Evolutionary conservation across 2,113 vertebrate genomes (phyloP).

Genomic region (Hassar affinis): DNA sequence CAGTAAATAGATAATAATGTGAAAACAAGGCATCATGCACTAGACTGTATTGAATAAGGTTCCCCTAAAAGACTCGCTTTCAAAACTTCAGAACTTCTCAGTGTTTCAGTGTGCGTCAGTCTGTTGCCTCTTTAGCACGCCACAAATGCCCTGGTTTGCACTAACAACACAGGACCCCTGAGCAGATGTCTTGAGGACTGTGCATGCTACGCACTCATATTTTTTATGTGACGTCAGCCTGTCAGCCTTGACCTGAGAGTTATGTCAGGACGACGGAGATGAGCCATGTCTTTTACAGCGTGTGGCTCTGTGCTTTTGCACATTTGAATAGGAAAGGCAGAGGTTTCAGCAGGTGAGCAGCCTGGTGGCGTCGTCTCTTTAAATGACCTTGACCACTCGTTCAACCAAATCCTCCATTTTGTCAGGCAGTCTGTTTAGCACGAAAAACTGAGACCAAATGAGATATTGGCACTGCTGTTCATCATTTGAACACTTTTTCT

Average conservation of each 20-base stretch:
- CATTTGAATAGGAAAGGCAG: constrained; percentile 26
- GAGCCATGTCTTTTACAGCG: constrained; percentile 14
- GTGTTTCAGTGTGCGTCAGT: constrained; percentile 26
- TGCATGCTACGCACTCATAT: background rate
- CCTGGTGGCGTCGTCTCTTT: constrained; percentile 57
- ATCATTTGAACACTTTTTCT: constrained; percentile 53
- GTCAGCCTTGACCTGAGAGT: constrained; percentile 64
- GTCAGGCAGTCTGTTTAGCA: constrained; percentile 56
- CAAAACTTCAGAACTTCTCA: constrained; percentile 41
- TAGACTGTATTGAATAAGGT: constrained; percentile 50
- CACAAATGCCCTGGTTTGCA: constrained; percentile 10
- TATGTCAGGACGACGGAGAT: background rate
- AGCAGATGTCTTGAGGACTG: background rate
- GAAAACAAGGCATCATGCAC: constrained; percentile 45
- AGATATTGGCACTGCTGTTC: constrained; percentile 41
- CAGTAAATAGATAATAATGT: constrained; percentile 62
- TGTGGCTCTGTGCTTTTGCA: background rate
- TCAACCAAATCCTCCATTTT: constrained; percentile 66
- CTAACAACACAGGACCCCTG: background rate
- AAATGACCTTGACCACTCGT: constrained; percentile 74
- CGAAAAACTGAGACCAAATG: constrained; percentile 35
- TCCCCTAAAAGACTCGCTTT: constrained; percentile 51
- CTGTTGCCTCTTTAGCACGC: constrained; percentile 20
- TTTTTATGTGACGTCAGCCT: constrained; percentile 57
- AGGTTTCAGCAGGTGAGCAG: constrained; percentile 37